Conservation (phyloP, 2,113 vertebrate genomes). For the Actinemys pallida region DNA sequence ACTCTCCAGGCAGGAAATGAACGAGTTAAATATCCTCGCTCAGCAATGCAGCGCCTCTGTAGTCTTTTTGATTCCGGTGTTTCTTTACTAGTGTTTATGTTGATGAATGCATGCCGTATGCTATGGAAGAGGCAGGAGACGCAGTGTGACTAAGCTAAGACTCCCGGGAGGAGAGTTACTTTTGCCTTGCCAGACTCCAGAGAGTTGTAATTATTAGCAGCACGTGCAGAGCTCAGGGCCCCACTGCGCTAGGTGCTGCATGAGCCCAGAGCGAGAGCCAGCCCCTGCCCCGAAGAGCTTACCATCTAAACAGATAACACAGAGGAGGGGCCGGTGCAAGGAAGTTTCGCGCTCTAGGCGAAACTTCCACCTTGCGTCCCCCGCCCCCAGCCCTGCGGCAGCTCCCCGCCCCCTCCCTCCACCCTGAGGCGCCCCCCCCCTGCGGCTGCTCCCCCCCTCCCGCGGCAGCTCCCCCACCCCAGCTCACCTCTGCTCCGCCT, state of each 20-base stretch:
- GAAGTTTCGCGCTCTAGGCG: no score
- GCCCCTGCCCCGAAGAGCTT: rapidly evolving
- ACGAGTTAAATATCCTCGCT: neutral
- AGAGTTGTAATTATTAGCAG: neutral
- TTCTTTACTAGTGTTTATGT: neutral
- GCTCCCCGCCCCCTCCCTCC: no score
- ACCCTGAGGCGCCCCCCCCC: no score
- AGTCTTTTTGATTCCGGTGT: rapidly evolving
- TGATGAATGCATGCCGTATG: rapidly evolving
- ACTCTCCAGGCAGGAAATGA: rapidly evolving
- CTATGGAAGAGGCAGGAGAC: neutral
- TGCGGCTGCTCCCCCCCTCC: no score
- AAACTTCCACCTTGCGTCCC: no score
- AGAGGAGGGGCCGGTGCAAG: neutral
- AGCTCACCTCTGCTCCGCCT: no score
- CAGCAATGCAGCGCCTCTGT: neutral
- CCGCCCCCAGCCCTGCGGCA: no score
- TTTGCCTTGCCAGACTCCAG: rapidly evolving
- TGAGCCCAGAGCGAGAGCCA: rapidly evolving
- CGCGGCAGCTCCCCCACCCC: no score
- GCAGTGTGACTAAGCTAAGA: neutral
- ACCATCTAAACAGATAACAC: neutral
- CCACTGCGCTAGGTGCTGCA: neutral
- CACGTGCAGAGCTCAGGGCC: neutral
- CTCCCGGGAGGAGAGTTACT: neutral